These are phyloP conservation scores for Porites lutea DNA, from an alignment of 64 coral and sea anemone species.

Conservation along the genomic window DNA sequence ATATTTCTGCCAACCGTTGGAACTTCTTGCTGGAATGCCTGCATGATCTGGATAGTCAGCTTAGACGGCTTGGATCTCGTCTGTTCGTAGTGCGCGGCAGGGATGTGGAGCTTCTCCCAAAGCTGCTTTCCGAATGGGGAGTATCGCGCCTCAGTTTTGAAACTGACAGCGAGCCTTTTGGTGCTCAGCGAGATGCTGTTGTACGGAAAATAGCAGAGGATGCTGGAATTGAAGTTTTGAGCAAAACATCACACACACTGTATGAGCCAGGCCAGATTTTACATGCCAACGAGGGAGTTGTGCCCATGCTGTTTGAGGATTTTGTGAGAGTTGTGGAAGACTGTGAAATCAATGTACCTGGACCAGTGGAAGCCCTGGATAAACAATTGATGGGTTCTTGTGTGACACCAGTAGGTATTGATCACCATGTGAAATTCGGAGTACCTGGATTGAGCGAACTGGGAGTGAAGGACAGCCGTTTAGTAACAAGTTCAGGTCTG, in stretches of 20 bases:
- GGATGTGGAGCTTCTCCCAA: conserved; percentile 52
- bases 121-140: conserved; percentile 53
- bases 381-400: background rate
- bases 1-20: conserved; percentile 80
- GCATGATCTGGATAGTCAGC: conserved; percentile 54
- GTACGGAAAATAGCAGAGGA: conserved; percentile 51
- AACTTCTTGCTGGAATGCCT: conserved; percentile 73
- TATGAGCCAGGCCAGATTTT: conserved; percentile 66
- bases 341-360: background rate
- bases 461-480: conserved; percentile 34
- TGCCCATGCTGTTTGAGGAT: conserved; percentile 29
- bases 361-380: conserved; percentile 27
- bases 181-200: conserved; percentile 45
- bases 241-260: conserved; percentile 56
- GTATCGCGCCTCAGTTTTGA: conserved; percentile 59
- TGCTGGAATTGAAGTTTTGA: conserved; percentile 57
- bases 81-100: conserved; percentile 62
- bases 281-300: background rate
- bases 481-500: background rate
- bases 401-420: conserved; percentile 14
- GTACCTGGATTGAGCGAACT: conserved; percentile 46
- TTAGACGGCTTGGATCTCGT: conserved; percentile 55
- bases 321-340: conserved; percentile 4
- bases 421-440: background rate
- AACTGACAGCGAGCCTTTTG: conserved; percentile 71